Evolutionary conservation across 2,797 vertebrate genomes (phyloP).

Genomic region (Pangasius sanitwongsei): DNA sequence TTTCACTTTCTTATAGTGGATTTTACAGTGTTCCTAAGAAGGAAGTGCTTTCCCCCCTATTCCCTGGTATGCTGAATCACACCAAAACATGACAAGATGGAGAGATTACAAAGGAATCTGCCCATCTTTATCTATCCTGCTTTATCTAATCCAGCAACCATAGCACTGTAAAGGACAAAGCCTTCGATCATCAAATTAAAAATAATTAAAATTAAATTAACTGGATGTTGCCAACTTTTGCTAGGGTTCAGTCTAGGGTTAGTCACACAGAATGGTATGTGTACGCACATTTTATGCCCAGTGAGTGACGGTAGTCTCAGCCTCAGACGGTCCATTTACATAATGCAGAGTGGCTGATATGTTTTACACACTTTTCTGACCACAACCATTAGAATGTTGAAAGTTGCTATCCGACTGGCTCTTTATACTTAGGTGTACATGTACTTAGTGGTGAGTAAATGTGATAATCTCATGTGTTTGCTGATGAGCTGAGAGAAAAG

Average conservation of each 20-base stretch:
- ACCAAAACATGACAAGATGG: background rate
- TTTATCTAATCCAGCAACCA: background rate
- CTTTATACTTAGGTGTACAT: background rate
- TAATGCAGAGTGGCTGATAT: background rate
- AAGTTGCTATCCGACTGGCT: background rate
- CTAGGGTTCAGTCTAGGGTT: background rate
- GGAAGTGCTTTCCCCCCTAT: background rate
- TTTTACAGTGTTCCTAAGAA: no score
- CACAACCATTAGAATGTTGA: background rate
- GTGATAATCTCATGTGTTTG: background rate
- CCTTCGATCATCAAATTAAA: background rate
- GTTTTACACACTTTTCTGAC: background rate
- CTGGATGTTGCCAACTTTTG: background rate
- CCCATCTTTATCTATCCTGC: background rate
- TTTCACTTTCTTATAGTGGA: no score
- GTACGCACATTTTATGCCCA: background rate
- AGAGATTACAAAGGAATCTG: background rate
- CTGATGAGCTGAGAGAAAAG: background rate
- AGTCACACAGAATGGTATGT: background rate
- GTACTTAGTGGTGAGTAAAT: background rate
- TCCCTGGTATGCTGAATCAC: conserved; percentile 21
- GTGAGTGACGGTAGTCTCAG: background rate
- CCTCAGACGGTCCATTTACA: background rate
- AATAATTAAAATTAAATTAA: background rate
- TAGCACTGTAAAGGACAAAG: background rate